A percentile compares a stretch with the other conserved stretches of the same genome.
Evolutionary conservation across 2,888 invertebrate species (phyloP).

Genomic region (Synanthedon vespiformis): DNA sequence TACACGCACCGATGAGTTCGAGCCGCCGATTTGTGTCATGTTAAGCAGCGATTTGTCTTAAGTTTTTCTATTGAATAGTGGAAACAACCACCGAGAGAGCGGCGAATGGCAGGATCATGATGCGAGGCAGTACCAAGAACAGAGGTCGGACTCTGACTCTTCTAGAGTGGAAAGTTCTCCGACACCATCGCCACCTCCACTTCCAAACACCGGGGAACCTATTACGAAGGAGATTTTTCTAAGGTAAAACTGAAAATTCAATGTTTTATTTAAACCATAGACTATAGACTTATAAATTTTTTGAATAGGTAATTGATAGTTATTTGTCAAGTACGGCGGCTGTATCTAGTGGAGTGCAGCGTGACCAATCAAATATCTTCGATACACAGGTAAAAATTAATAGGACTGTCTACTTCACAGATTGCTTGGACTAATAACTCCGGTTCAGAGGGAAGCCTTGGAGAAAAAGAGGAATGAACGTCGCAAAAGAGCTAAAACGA

Average conservation of each 20-base stretch:
- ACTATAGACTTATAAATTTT: no score
- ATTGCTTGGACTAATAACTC: slow-evolving; percentile 53
- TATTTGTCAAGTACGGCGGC: no score
- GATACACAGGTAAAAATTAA: no score
- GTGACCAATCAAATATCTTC: no score
- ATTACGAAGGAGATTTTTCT: slow-evolving; percentile 51
- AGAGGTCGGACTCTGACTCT: slow-evolving; percentile 45
- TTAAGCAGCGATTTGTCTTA: no score
- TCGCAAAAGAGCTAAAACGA: slow-evolving; percentile 47
- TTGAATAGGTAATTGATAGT: no score
- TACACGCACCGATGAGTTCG: no score
- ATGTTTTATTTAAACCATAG: no score
- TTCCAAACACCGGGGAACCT: slow-evolving; percentile 39
- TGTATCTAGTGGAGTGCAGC: no score
- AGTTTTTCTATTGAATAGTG: not conserved
- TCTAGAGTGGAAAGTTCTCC: slow-evolving; percentile 34
- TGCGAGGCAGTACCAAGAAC: slow-evolving; percentile 10
- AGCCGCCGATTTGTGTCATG: no score
- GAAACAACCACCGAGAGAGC: not conserved
- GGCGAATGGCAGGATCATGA: not conserved
- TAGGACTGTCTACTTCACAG: slow-evolving; percentile 22
- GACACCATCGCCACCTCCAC: slow-evolving; percentile 53
- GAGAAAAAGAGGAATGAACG: slow-evolving; percentile 55
- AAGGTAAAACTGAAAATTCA: no score
- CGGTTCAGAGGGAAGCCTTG: slow-evolving; percentile 41